Conservation (phyloP, 1,140 invertebrate species). For the Pseudomyrmex flavicornis region DNA sequence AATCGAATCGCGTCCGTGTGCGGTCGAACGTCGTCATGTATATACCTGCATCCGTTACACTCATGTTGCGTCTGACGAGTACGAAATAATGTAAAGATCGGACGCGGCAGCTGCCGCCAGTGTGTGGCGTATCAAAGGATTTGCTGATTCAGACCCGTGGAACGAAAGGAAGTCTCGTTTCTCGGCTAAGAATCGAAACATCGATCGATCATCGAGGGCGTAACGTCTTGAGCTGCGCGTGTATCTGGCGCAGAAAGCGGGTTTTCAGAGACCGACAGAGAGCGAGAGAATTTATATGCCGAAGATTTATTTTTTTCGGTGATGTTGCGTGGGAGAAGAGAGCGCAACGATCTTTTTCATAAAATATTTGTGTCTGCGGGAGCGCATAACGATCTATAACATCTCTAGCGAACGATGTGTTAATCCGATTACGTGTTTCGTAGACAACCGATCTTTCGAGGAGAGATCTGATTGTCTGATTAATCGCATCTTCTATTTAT, state of each 20-base stretch:
- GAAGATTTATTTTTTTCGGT: slow-evolving; percentile 63
- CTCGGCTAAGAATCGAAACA: slow-evolving; percentile 68
- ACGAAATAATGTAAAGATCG: slow-evolving; percentile 74
- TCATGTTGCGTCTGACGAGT: slow-evolving; percentile 61
- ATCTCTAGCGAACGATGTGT: slow-evolving; percentile 13
- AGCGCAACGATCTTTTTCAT: slow-evolving; percentile 5
- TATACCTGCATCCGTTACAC: slow-evolving; percentile 35
- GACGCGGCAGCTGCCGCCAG: slow-evolving; percentile 71
- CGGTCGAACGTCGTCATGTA: slow-evolving; percentile 29
- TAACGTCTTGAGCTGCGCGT: slow-evolving; percentile 65
- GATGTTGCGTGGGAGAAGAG: slow-evolving; percentile 57
- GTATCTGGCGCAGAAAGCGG: slow-evolving; percentile 63
- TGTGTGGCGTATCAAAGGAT: slow-evolving; percentile 72
- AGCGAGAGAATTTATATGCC: slow-evolving; percentile 29
- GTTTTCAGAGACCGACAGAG: slow-evolving; percentile 35
- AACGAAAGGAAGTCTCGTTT: slow-evolving; percentile 67
- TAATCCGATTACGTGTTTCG: slow-evolving; percentile 25
- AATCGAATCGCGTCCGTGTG: slow-evolving; percentile 38
- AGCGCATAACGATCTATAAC: background rate
- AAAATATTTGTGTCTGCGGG: background rate
- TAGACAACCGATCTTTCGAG: background rate
- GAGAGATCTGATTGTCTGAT: slow-evolving; percentile 8
- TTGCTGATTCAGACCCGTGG: slow-evolving; percentile 74
- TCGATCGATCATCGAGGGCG: slow-evolving; percentile 75
- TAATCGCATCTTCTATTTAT: background rate